Percentiles rank a stretch among this genome's conserved stretches.
These are phyloP conservation scores for Odontocerum albicorne DNA, from an alignment of 2,888 invertebrate genomes.

Conservation along the genomic window DNA sequence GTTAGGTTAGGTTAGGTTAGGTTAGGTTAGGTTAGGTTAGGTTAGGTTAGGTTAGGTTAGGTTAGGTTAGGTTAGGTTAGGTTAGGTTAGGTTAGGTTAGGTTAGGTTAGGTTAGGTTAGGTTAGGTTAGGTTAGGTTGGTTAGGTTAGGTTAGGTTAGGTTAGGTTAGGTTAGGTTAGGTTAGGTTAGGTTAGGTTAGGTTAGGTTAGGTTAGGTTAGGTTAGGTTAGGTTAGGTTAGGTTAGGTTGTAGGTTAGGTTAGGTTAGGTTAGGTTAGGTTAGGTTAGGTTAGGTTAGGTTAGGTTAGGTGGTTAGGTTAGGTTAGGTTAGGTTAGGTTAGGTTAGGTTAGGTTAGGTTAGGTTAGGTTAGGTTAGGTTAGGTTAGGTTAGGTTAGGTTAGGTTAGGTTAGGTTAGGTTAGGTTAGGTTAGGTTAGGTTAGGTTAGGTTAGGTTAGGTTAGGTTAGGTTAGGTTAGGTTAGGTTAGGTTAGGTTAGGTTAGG, in stretches of 20 bases:
- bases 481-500: conserved; percentile 3
- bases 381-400: conserved; percentile 6
- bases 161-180: background rate
- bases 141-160: too few species aligned
- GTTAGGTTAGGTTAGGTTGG: background rate
- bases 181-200: background rate
- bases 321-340: conserved; percentile 15
- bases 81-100: background rate
- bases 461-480: conserved; percentile 11
- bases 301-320: conserved; percentile 3
- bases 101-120: background rate
- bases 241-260: conserved; percentile 17
- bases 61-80: background rate
- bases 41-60: background rate
- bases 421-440: conserved; percentile 15
- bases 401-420: conserved; percentile 9
- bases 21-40: background rate
- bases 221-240: conserved; percentile 29
- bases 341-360: conserved; percentile 8
- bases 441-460: conserved; percentile 2
- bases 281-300: conserved; percentile 12
- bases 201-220: conserved; percentile 11
- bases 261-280: conserved; percentile 16
- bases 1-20: background rate
- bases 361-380: conserved; percentile 7